phyloP scores from a whole-genome alignment of 2,113 vertebrate species.

The Rhineura floridana region DNA sequence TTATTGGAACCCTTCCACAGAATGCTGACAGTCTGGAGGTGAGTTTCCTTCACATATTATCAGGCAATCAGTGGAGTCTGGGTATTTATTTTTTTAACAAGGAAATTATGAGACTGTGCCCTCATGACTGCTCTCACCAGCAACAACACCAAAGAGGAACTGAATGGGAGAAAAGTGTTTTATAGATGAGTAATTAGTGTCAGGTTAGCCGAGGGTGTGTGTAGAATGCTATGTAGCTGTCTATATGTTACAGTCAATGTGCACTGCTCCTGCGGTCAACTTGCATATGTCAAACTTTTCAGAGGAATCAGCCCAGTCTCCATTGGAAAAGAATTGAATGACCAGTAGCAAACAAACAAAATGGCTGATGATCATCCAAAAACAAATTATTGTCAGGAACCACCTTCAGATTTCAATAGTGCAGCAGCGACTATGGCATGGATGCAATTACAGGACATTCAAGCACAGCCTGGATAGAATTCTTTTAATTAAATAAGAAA shows the following conservation, averaged over 20 bases:
- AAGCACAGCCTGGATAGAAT: slow-evolving; percentile 1
- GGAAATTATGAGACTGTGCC: no score
- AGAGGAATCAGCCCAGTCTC: not conserved
- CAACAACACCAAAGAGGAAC: no score
- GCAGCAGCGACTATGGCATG: not conserved
- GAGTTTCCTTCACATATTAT: no score
- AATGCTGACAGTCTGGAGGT: no score
- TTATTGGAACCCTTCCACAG: no score
- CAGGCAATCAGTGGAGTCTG: no score
- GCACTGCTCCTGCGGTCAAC: not conserved
- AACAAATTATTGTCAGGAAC: not conserved
- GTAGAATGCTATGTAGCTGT: not conserved
- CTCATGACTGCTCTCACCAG: no score
- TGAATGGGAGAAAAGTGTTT: no score
- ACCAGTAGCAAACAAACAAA: slow-evolving; percentile 1
- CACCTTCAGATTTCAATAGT: not conserved
- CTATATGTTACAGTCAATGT: not conserved
- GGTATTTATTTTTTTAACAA: no score
- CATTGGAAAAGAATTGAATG: not conserved
- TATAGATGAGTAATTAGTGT: not conserved
- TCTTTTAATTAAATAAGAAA: slow-evolving; percentile 33
- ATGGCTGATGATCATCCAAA: not conserved
- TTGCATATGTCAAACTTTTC: not conserved
- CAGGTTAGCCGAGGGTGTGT: no score
- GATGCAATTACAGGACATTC: not conserved